Evolutionary conservation across 2,797 vertebrate species (phyloP), one percentile per base, ranked within the genome.

Genomic region (Sitta carolinensis): DNA sequence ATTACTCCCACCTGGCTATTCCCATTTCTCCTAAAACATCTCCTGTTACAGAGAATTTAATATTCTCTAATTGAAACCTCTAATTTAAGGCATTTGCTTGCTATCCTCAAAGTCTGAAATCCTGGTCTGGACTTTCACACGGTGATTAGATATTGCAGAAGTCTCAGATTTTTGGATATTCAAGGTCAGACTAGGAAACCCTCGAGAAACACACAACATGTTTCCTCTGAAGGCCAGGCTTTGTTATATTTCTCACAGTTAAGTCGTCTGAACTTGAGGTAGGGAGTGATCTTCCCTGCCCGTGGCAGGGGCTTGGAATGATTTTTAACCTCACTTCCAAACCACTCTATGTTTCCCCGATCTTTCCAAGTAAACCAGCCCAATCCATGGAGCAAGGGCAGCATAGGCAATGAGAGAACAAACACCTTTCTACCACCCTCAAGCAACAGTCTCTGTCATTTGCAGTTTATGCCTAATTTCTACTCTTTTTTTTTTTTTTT

Each of bases 1-100:
- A 92, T 95, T 95, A 96, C 80, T 90, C 95, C 95, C 91, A 94
- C 91, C 91, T 90, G 89, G 87, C 50, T 96, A 91, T 95, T 95
- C 89, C 87, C 95, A 80, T 74, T 86, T 84, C 91, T 91, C 77
- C 77, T 67, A 79, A 94, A 84, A 48, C 83, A 73, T 97, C 92
- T 94, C 76, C 59, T 82, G 64, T 91, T 93, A 91, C 93, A 92
- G 83, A 84, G 59, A 96, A 92, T 93, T 94, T 88, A 91, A 95
- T 94, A 93, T 90, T 91, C 69, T 95, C 57, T 93, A 95, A 95
- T 93, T 88, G 70, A 93, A 95, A 91, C 22, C 45, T 90, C 88
- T 90, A 67, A 94, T 95, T 96, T 87, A 89, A 92, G 90, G 66
- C 55, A 43, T 72, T 94, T 84, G 23, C 26, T 94, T 66, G 55